A percentile compares a stretch with the other conserved stretches of the same genome.
phyloP scores from a whole-genome alignment of 2,797 vertebrate species.

The Parambassis ranga region DNA sequence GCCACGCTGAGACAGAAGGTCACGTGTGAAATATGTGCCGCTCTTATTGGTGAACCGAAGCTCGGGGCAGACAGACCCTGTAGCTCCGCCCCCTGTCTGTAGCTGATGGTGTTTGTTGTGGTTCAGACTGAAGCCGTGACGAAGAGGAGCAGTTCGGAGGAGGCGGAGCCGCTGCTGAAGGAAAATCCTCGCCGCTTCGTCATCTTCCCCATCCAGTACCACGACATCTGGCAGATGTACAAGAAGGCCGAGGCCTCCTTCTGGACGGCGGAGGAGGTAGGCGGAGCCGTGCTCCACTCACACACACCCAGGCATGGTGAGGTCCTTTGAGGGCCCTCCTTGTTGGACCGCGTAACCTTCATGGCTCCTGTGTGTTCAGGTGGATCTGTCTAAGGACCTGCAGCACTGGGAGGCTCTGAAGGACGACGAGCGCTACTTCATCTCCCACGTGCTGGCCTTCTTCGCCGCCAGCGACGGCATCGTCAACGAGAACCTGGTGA shows the following conservation, averaged over 20 bases:
- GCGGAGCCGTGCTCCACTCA: accelerated
- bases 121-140: constrained; percentile 43
- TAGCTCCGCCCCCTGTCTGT: too few species aligned
- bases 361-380: constrained; percentile 68
- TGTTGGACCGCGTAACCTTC: accelerated
- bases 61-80: too few species aligned
- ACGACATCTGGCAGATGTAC: constrained; percentile 99
- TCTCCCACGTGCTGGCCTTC: constrained; percentile 93
- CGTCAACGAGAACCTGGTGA: constrained; percentile 95
- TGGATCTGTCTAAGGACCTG: constrained; percentile 94
- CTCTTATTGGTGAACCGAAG: too few species aligned
- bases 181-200: constrained; percentile 93
- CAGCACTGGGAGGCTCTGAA: constrained; percentile 94
- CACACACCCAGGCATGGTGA: neutral
- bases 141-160: constrained; percentile 9
- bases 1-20: too few species aligned
- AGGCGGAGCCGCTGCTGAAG: constrained; percentile 88
- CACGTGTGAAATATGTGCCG: too few species aligned
- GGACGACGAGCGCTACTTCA: constrained; percentile 89
- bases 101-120: too few species aligned
- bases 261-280: constrained; percentile 96
- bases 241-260: constrained; percentile 98
- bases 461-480: constrained; percentile 98
- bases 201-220: constrained; percentile 94
- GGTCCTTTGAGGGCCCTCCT: neutral